phyloP scores from a whole-genome alignment of 2,888 invertebrate species.

The Leistus spinibarbis region DNA sequence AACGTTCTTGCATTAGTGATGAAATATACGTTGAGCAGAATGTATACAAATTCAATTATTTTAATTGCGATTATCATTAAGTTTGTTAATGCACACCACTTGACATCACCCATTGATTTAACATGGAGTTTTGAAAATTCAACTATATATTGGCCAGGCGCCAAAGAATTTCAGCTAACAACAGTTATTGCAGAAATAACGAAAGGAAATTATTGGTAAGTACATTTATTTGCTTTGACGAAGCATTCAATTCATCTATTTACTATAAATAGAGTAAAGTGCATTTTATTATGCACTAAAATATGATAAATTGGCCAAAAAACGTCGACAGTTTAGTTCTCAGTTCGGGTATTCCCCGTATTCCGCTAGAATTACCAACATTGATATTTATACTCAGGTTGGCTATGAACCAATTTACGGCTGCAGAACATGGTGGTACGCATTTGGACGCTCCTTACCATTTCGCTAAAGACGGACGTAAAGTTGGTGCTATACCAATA shows the following conservation, averaged over 20 bases:
- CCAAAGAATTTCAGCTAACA: background rate
- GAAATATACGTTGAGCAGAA: too few relatives aligned
- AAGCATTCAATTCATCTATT: background rate
- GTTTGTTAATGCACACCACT: background rate
- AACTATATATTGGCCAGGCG: conserved; percentile 1
- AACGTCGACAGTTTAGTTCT: background rate
- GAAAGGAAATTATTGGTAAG: conserved; percentile 8
- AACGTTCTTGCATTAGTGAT: too few relatives aligned
- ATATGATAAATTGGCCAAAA: background rate
- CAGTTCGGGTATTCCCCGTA: background rate
- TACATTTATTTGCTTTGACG: background rate
- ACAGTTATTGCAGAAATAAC: background rate
- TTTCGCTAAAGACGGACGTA: conserved; percentile 58
- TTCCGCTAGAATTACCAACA: too few relatives aligned
- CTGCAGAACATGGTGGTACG: conserved; percentile 64
- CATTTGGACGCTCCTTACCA: conserved; percentile 67
- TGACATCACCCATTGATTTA: conserved; percentile 7
- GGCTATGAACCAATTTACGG: conserved; percentile 57
- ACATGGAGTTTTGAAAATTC: conserved; percentile 20
- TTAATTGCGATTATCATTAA: background rate
- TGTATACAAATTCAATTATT: background rate
- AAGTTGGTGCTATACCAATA: conserved; percentile 59
- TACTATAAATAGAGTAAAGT: background rate
- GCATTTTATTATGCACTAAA: background rate
- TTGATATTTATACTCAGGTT: conserved; percentile 50